Evolutionary conservation across 2,797 vertebrate genomes (phyloP), one percentile per base, ranked within the genome.

Genomic region (Diceros bicornis): DNA sequence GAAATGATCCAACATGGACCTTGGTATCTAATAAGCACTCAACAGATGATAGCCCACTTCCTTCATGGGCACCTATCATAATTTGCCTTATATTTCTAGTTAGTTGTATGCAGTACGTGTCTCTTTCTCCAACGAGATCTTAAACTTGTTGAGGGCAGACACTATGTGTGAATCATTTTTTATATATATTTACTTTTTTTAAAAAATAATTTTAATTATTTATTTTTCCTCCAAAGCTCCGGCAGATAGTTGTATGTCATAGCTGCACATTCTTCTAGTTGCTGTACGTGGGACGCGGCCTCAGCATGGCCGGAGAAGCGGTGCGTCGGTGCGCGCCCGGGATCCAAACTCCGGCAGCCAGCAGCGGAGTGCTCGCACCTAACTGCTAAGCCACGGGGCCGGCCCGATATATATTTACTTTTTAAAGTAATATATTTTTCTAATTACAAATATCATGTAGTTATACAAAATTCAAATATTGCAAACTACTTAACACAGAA

Each of bases 341-440:
- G 41, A 41, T 41, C 41, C 41, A 4, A 41, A 41, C 41, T 5
- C 41, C 4, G 41, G 41, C 41, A 4, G 41, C 41, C 41, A 41
- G 41, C 41, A 41, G 41, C 4, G 41, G 41, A 41, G 41, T 4
- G 41, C 41, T 4, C 41, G 41, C 41, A 41, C 41, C 41, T 41
- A 41, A 41, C 41, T 41, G 41, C 41, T 41, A 41, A 41, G 41
- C 41, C 41, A 41, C 41, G 41, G 41, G 41, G 4, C 41, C 41
- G 41, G 41, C 41, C 41, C 41, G 41, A 41, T 41, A 41, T 41
- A 41, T 50, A 57, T 72, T 92, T 84, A 75, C 44, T 94, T 87
- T 92, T 89, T 69, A 41, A 97, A 92, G 34, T 68, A 94, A 64
- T 83, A 37, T 75, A 57, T 23, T 94, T 95, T 85, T 92, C 74